These are phyloP conservation scores for Trididemnum nubilum DNA, from an alignment of 23 tunicate species.

Conservation along the genomic window DNA sequence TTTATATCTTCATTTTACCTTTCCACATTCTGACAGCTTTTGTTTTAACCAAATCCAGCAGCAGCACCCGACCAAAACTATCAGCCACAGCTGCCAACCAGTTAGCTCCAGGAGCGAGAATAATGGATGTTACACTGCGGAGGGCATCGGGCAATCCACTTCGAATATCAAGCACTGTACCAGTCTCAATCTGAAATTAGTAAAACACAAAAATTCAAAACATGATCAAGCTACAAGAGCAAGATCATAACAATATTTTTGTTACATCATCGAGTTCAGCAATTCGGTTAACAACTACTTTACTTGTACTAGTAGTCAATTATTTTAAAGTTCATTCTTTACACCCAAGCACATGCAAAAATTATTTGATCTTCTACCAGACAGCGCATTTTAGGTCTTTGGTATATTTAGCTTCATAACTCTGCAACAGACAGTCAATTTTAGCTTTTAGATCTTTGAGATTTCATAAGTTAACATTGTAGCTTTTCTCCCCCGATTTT, in stretches of 20 bases:
- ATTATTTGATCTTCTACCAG: too few species aligned
- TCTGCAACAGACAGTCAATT: too few species aligned
- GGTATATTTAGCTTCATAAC: too few species aligned
- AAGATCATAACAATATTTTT: neutral
- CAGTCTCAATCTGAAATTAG: conserved; percentile 55
- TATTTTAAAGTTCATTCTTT: too few species aligned
- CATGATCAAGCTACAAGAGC: neutral
- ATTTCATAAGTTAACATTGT: too few species aligned
- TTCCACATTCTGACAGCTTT: conserved; percentile 88
- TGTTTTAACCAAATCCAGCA: conserved; percentile 58
- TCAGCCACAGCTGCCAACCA: conserved; percentile 81
- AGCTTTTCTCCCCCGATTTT: too few species aligned
- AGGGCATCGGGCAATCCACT: conserved; percentile 63
- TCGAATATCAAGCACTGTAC: conserved; percentile 59
- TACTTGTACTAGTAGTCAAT: too few species aligned
- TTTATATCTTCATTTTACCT: too few species aligned
- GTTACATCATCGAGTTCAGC: neutral
- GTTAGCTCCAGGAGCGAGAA: conserved; percentile 68
- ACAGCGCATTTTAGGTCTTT: too few species aligned
- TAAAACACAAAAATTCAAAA: too few species aligned
- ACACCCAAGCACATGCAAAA: too few species aligned
- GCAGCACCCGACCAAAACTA: conserved; percentile 76
- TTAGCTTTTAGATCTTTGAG: too few species aligned
- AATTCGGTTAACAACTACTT: neutral
- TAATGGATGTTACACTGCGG: conserved; percentile 42